Evolutionary conservation across 2,797 vertebrate genomes (phyloP).

Genomic region (Dipus sagitta): DNA sequence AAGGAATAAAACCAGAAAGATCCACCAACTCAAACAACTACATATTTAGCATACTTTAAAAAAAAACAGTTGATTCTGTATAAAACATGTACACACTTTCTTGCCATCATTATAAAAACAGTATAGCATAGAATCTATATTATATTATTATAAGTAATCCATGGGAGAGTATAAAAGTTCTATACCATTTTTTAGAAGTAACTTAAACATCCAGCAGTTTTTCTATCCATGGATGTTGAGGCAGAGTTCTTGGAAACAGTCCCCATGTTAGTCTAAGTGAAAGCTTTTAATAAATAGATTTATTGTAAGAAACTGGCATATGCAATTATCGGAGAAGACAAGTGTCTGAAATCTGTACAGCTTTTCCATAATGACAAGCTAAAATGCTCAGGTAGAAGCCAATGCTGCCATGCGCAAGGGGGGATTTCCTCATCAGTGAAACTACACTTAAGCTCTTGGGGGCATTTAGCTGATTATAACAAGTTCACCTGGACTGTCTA

Average conservation of each 20-base stretch:
- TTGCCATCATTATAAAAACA: not conserved
- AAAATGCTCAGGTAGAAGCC: not conserved
- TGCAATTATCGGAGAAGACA: not conserved
- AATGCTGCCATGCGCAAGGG: not conserved
- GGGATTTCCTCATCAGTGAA: not conserved
- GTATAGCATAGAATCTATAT: not conserved
- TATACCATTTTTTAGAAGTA: not conserved
- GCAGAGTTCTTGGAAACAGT: not conserved
- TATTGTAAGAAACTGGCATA: not conserved
- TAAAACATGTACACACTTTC: not conserved
- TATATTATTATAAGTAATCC: not conserved
- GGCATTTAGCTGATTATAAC: not conserved
- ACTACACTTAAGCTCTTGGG: not conserved
- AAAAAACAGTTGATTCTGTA: not conserved
- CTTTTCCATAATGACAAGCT: not conserved
- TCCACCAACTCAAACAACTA: too few species aligned
- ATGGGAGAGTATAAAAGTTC: not conserved
- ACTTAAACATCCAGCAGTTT: not conserved
- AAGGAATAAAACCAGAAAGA: not conserved
- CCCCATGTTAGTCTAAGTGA: not conserved
- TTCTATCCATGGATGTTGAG: not conserved
- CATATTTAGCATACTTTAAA: not conserved
- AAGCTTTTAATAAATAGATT: not conserved
- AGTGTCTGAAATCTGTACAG: not conserved
- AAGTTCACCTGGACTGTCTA: not conserved